A percentile compares a stretch with the other conserved stretches of the same genome.
These are phyloP conservation scores for Archips xylosteana DNA, from an alignment of 2,888 invertebrate genomes.

Conservation along the genomic window DNA sequence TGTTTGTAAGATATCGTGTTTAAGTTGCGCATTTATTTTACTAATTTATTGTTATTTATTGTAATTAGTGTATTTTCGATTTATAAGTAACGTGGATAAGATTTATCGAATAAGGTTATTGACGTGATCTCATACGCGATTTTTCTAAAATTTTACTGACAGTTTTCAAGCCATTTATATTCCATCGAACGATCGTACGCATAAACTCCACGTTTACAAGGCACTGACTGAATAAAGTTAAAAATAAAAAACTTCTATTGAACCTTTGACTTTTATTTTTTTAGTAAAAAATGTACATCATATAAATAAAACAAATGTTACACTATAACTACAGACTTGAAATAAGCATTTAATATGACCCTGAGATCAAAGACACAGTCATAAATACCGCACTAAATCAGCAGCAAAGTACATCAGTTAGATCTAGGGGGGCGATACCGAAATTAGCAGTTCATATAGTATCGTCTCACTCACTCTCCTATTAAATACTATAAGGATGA, in stretches of 20 bases:
- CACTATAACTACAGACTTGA: constrained; percentile 23
- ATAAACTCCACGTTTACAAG: constrained; percentile 4
- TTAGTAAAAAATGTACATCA: constrained; percentile 33
- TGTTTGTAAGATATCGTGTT: constrained; percentile 7
- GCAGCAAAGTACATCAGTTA: too few relatives aligned
- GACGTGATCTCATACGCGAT: constrained; percentile 47
- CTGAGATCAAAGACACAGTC: constrained; percentile 1
- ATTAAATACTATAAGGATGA: too few relatives aligned
- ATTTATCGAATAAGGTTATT: constrained; percentile 14
- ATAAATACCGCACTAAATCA: neutral
- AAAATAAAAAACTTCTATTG: constrained; percentile 10
- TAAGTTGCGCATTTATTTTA: constrained; percentile 30
- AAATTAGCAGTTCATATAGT: too few relatives aligned
- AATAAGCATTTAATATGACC: constrained; percentile 20
- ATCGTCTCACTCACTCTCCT: too few relatives aligned
- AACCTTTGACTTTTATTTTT: constrained; percentile 23
- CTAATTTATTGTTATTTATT: constrained; percentile 47
- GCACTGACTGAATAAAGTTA: constrained; percentile 3
- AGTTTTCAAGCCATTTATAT: constrained; percentile 29
- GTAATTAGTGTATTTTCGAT: constrained; percentile 45
- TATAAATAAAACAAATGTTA: constrained; percentile 37
- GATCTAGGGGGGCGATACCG: too few relatives aligned
- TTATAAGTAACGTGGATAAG: constrained; percentile 10
- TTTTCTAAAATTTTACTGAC: constrained; percentile 23
- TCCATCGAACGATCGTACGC: constrained; percentile 17